Evolutionary conservation across 2,888 invertebrate genomes (phyloP).

Genomic region (Drosophila falleni): DNA sequence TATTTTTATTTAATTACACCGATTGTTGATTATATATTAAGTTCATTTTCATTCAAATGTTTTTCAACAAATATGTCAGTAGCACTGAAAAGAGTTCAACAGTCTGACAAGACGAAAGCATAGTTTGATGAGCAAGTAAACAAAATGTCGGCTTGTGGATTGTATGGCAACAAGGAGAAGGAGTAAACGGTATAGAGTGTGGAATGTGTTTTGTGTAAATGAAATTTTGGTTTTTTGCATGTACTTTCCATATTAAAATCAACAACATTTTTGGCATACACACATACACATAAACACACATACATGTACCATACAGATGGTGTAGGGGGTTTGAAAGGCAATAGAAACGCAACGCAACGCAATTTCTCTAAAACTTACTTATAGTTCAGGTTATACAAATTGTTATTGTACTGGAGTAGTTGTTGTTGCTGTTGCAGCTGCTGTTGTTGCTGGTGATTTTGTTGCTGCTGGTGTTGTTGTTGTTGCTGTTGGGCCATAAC

Average conservation of each 20-base stretch:
- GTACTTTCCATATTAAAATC: conserved; percentile 19
- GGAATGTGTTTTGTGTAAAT: conserved; percentile 21
- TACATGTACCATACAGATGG: not conserved
- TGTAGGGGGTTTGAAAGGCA: not conserved
- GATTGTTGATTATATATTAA: not conserved
- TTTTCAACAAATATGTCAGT: not conserved
- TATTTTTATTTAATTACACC: not conserved
- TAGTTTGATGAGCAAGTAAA: conserved; percentile 41
- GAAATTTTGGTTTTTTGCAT: conserved; percentile 27
- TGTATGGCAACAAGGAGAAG: not conserved
- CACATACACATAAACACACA: conserved; percentile 17
- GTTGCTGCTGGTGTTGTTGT: conserved; percentile 51
- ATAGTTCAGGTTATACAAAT: conserved; percentile 68
- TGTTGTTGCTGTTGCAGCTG: conserved; percentile 56
- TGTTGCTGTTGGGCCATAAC: conserved; percentile 74
- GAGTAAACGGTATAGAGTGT: not conserved
- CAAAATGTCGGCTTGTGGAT: conserved; percentile 33
- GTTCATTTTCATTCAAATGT: not conserved
- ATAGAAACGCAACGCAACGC: conserved; percentile 17
- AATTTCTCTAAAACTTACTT: conserved; percentile 73
- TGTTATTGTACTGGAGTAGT: conserved; percentile 68
- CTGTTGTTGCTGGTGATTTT: conserved; percentile 46
- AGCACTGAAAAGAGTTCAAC: conserved; percentile 7
- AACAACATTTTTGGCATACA: conserved; percentile 12
- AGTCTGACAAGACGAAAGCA: conserved; percentile 48